Evolutionary conservation across 2,797 vertebrate genomes (phyloP).

Genomic region (Trematomus bernacchii): DNA sequence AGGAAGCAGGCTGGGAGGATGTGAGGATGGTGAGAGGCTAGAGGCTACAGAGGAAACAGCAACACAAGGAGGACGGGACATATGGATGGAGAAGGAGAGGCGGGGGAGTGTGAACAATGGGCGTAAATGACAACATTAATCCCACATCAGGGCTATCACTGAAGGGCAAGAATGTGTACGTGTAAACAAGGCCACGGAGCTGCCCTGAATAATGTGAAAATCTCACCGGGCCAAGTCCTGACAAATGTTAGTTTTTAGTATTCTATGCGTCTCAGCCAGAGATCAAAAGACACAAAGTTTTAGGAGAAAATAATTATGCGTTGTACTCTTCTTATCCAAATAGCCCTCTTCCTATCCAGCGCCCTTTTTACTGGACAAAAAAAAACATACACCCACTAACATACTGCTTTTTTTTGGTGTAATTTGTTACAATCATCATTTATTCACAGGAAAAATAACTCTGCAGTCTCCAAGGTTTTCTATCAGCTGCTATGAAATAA

Average conservation of each 20-base stretch:
- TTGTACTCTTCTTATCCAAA: conserved; percentile 7
- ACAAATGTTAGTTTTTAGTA: conserved; percentile 25
- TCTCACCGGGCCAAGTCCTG: conserved; percentile 6
- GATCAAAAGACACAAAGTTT: conserved; percentile 12
- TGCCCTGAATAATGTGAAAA: conserved; percentile 44
- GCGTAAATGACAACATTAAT: conserved; percentile 63
- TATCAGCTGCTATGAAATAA: too few species aligned
- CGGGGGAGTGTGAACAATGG: conserved; percentile 44
- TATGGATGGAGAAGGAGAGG: conserved; percentile 41
- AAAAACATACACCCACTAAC: too few species aligned
- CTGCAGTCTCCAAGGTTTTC: too few species aligned
- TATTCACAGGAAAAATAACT: too few species aligned
- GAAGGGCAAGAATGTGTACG: conserved; percentile 27
- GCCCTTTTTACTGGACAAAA: too few species aligned
- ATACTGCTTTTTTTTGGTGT: too few species aligned
- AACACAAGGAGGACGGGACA: conserved; percentile 38
- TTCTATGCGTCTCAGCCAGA: conserved; percentile 10
- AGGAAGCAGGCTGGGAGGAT: conserved; percentile 36
- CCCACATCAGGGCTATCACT: conserved; percentile 47
- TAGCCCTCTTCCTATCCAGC: too few species aligned
- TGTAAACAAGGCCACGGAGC: conserved; percentile 60
- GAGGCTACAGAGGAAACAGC: conserved; percentile 38
- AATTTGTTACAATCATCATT: too few species aligned
- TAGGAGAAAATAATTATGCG: background rate
- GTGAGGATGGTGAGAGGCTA: conserved; percentile 28